Base-by-base conservation (phyloP, 2,113 vertebrate species). In the Ceuthmochares aereus region DNA sequence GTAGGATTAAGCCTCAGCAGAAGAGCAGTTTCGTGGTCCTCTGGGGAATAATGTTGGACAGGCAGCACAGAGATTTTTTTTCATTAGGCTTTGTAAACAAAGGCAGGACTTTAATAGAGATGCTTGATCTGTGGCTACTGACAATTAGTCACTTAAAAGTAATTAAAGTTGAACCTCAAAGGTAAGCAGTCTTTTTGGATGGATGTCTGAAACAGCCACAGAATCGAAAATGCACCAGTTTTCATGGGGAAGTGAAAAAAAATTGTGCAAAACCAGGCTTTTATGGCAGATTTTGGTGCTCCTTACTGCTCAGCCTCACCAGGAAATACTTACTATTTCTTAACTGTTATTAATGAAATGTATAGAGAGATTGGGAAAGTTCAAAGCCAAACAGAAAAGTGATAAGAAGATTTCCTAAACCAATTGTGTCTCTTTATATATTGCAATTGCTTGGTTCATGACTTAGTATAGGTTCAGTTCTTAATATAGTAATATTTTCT, bases 61-160 rank as follows among this genome's bases (percentile, higher is more conserved):
- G 56, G 54, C 74, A 60, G 9, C 34, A 15, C 23, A 10, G 18
- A 69, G 43, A 51, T 55, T 30, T 51, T 51, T 34, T 16, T 74
- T 27, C 0, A 0, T 27, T 0, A 1, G 47, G 52, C 52, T 84
- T 37, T 37, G 69, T 36, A 81, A 89, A 56, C 23, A 22, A 37
- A 62, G 55, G 25, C 6, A 3, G 56, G 37, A 14, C 68, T 84
- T 76, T 17, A 58, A n/a, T 27, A 55, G 81, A 84, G 76, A 29
- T 59, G 52, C 66, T 55, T 72, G 43, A 30, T 59, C 51, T 67
- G 49, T 64, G 51, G 25, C 68, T 77, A 36, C 52, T 85, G 70
- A 27, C 1, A 1, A n/a, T 75, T 55, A 64, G 34, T 82, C 49
- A 15, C 67, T 72, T 54, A 36, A n/a, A 63, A 85, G 66, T 49